These are phyloP conservation scores for Noctua pronuba DNA, from an alignment of 2,888 invertebrate genomes.

Conservation along the genomic window DNA sequence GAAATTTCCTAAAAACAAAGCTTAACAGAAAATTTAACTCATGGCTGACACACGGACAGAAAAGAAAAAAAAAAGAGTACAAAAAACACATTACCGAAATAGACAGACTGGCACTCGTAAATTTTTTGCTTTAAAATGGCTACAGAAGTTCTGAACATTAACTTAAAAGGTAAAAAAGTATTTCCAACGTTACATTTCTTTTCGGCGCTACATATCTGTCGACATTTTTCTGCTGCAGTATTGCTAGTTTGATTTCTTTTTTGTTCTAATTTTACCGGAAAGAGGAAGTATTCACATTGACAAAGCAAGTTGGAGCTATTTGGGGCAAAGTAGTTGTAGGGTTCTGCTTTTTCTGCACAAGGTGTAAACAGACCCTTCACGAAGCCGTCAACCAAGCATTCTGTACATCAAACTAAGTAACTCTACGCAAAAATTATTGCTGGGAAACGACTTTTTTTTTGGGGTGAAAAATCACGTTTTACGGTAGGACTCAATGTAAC, in stretches of 20 bases:
- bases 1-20: conserved; percentile 20
- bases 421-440: too few relatives aligned
- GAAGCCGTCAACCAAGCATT: too few relatives aligned
- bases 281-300: conserved; percentile 3
- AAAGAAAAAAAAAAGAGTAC: conserved; percentile 17
- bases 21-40: neutral
- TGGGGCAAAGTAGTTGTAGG: neutral
- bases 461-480: too few relatives aligned
- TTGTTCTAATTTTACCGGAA: neutral
- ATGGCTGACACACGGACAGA: conserved; percentile 25
- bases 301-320: neutral
- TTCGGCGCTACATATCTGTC: conserved; percentile 37
- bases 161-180: conserved; percentile 44
- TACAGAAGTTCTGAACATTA: conserved; percentile 46
- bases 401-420: too few relatives aligned
- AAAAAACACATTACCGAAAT: conserved; percentile 25
- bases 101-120: conserved; percentile 8
- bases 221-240: conserved; percentile 34
- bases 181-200: conserved; percentile 37
- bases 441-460: too few relatives aligned
- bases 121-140: conserved; percentile 31
- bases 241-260: conserved; percentile 4
- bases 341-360: neutral
- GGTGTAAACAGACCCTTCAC: too few relatives aligned
- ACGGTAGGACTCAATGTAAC: too few relatives aligned